These are phyloP conservation scores for Gnathonemus longibarbis DNA, from an alignment of 2,113 vertebrate species.

Conservation along the genomic window DNA sequence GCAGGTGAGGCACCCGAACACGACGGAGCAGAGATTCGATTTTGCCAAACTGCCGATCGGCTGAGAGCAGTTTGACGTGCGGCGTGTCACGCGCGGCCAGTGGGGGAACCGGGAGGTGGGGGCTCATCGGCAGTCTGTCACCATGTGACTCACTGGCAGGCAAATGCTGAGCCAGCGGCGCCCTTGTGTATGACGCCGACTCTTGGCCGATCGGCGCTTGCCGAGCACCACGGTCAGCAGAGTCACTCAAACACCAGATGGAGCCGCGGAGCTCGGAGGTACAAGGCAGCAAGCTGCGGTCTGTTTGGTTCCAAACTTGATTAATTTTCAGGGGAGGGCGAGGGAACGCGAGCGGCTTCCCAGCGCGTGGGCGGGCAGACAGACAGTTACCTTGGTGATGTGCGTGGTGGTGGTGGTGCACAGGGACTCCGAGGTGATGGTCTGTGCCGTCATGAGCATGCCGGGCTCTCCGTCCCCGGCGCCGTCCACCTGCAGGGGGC, in stretches of 20 bases:
- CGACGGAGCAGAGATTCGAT: background rate
- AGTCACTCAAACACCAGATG: background rate
- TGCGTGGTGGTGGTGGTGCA: constrained; percentile 97
- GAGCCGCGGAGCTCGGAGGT: background rate
- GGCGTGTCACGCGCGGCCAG: background rate
- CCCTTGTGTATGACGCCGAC: background rate
- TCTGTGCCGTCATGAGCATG: constrained; percentile 88
- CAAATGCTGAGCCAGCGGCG: background rate
- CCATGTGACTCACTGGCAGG: background rate
- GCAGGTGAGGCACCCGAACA: background rate
- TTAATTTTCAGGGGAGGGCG: background rate
- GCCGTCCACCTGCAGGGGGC: constrained; percentile 69
- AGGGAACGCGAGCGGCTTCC: background rate
- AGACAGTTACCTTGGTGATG: constrained; percentile 87
- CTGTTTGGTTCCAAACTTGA: background rate
- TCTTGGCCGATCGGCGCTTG: background rate
- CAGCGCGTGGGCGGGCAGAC: background rate
- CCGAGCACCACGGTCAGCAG: background rate
- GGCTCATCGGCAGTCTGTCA: background rate
- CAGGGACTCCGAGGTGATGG: constrained; percentile 91
- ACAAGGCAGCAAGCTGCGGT: background rate
- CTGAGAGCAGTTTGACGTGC: background rate
- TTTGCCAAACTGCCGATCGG: background rate
- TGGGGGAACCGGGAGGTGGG: background rate
- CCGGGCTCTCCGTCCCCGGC: constrained; percentile 71